Evolutionary conservation across 2,888 invertebrate genomes (phyloP).

Genomic region (Cataglyphis altisquamis): DNA sequence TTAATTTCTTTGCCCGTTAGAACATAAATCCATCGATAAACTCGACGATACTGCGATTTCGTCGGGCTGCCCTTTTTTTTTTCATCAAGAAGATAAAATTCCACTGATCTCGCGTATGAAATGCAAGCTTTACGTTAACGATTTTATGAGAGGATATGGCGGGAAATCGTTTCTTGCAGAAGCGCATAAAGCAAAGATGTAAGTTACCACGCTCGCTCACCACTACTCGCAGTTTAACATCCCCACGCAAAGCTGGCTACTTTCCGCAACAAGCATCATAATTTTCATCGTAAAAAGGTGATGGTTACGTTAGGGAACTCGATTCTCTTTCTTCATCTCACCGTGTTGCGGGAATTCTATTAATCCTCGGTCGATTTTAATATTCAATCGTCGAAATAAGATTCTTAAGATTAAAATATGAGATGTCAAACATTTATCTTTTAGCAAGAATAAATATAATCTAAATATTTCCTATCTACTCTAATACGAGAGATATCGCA

Average conservation of each 20-base stretch:
- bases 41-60: constrained; percentile 11
- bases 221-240: constrained; percentile 20
- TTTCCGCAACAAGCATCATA: constrained; percentile 48
- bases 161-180: constrained; percentile 41
- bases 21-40: constrained; percentile 34
- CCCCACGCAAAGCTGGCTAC: constrained; percentile 41
- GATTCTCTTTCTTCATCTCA: constrained; percentile 3
- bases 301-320: not conserved
- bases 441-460: not conserved
- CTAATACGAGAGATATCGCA: not conserved
- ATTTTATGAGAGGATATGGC: constrained; percentile 47
- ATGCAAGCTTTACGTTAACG: constrained; percentile 33
- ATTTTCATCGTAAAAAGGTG: constrained; percentile 39
- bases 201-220: constrained; percentile 30
- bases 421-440: not conserved
- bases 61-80: not conserved
- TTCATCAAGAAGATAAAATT: not conserved
- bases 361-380: not conserved
- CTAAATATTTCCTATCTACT: not conserved
- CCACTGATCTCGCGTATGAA: constrained; percentile 47
- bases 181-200: constrained; percentile 34
- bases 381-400: not conserved
- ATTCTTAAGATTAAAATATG: not conserved
- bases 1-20: constrained; percentile 38
- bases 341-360: not conserved